phyloP scores from a whole-genome alignment of 1,140 invertebrate genomes.

The Aphis gossypii region DNA sequence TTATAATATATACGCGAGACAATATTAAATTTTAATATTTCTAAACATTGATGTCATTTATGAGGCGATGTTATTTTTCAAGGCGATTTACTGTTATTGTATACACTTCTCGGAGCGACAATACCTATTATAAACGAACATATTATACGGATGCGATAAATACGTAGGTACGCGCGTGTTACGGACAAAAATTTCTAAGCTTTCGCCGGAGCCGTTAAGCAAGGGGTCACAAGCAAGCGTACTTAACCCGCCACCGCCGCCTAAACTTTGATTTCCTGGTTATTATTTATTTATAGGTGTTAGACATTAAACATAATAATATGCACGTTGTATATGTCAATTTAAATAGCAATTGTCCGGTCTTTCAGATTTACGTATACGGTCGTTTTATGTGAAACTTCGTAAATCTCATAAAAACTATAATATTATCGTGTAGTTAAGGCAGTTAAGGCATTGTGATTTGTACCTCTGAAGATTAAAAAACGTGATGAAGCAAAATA shows the following conservation, averaged over 20 bases:
- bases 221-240: not conserved
- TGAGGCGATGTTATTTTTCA: not conserved
- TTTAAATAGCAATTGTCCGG: not conserved
- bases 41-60: not conserved
- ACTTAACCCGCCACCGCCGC: not conserved
- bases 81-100: constrained; percentile 15
- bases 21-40: not conserved
- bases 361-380: not conserved
- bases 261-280: not conserved
- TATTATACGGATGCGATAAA: not conserved
- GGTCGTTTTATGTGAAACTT: not conserved
- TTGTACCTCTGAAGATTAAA: not conserved
- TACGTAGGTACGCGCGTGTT: not conserved
- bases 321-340: too few relatives aligned
- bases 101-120: not conserved
- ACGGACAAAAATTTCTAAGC: not conserved
- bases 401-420: not conserved
- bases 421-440: too few relatives aligned
- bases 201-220: not conserved
- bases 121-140: not conserved
- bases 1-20: not conserved
- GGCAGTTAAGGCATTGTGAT: not conserved
- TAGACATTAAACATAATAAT: too few relatives aligned
- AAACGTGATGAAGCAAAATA: not conserved
- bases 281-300: not conserved